phyloP scores from a whole-genome alignment of 2,797 vertebrate genomes.

The Kryptopterus vitreolus region DNA sequence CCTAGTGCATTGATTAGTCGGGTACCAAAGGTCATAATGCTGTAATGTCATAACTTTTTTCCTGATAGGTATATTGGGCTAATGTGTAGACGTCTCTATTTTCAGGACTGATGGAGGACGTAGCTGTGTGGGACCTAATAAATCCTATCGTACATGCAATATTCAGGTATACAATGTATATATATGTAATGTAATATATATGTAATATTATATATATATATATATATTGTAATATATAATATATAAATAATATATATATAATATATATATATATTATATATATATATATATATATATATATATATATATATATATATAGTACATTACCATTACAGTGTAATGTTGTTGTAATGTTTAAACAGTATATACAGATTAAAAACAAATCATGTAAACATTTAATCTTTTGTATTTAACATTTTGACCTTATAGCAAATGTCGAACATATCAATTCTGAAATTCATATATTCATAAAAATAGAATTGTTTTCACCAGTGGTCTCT shows the following conservation, averaged over 20 bases:
- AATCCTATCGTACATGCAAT: slow-evolving; percentile 83
- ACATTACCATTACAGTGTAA: too few species aligned
- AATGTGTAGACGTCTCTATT: background rate
- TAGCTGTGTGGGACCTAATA: slow-evolving; percentile 86
- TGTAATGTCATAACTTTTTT: too few species aligned
- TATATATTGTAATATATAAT: too few species aligned
- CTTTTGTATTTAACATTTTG: background rate
- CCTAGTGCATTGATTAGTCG: too few species aligned
- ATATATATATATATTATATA: background rate
- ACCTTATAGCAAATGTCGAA: background rate
- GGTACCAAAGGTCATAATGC: too few species aligned
- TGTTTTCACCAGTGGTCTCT: background rate
- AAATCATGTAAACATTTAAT: background rate
- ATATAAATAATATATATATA: too few species aligned
- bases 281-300: background rate
- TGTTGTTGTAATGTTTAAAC: too few species aligned
- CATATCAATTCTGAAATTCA: background rate
- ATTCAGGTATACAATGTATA: slow-evolving; percentile 76
- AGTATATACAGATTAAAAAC: too few species aligned
- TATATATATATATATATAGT: background rate
- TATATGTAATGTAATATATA: background rate
- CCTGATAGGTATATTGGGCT: too few species aligned
- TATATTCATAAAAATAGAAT: background rate
- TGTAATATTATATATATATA: background rate
- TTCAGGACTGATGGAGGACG: slow-evolving; percentile 83